Evolutionary conservation across 2,113 vertebrate genomes (phyloP).

Genomic region (Physeter macrocephalus): DNA sequence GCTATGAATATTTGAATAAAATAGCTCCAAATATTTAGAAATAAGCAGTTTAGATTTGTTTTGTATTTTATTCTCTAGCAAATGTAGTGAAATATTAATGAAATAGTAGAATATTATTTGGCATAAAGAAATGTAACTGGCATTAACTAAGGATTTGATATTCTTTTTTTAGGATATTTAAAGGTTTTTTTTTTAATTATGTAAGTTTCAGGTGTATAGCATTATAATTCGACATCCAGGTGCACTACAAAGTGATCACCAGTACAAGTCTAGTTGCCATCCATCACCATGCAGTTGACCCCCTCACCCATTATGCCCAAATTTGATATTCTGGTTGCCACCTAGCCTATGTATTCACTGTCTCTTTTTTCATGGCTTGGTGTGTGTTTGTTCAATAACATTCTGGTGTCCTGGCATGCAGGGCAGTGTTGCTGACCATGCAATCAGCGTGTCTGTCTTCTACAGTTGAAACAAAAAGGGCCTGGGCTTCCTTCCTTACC

Average conservation of each 20-base stretch:
- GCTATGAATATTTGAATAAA: neutral
- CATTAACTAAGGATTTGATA: neutral
- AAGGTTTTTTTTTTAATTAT: neutral
- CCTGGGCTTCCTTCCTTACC: neutral
- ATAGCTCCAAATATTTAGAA: neutral
- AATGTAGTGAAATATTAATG: neutral
- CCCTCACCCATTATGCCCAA: neutral
- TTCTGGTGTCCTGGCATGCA: too few relatives aligned
- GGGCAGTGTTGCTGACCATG: neutral
- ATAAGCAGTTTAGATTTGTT: neutral
- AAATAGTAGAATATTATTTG: neutral
- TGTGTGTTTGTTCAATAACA: neutral
- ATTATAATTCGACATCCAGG: neutral
- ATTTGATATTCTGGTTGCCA: neutral
- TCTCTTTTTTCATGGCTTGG: neutral
- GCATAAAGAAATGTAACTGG: neutral
- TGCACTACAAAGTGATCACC: neutral
- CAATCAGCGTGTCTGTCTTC: neutral
- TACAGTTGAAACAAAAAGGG: neutral
- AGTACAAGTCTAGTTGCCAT: neutral
- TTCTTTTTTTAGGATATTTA: neutral
- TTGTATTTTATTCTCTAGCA: neutral
- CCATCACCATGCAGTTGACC: neutral
- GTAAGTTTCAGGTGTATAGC: neutral
- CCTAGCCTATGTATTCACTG: neutral